Conservation (phyloP, 1,140 invertebrate species). For the Chlorops oryzae region DNA sequence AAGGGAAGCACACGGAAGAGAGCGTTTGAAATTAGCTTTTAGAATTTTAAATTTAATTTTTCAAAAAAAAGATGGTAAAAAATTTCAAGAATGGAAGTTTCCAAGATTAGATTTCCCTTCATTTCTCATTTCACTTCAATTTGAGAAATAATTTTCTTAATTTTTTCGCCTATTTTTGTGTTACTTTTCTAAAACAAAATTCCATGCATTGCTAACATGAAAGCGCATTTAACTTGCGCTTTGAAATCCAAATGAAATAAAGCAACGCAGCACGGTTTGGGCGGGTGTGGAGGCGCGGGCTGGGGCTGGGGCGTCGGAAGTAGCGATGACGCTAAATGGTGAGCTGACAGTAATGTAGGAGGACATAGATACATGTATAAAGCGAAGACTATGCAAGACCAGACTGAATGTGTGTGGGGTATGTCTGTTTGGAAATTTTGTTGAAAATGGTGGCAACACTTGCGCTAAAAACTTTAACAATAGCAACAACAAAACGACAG, state of each 20-base stretch:
- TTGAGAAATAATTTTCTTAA: neutral
- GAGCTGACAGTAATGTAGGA: constrained; percentile 12
- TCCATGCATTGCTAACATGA: too few relatives aligned
- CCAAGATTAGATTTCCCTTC: neutral
- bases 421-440: too few relatives aligned
- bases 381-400: too few relatives aligned
- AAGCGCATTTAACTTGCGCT: too few relatives aligned
- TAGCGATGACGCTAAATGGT: constrained; percentile 16
- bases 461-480: constrained; percentile 40
- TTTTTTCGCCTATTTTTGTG: constrained; percentile 36
- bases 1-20: constrained; percentile 25
- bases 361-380: neutral
- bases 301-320: neutral
- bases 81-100: neutral
- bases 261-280: constrained; percentile 23
- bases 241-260: too few relatives aligned
- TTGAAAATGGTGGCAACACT: constrained; percentile 13
- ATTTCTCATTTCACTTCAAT: neutral
- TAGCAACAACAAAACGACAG: constrained; percentile 14
- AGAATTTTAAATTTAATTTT: constrained; percentile 41
- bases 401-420: too few relatives aligned
- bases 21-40: constrained; percentile 46
- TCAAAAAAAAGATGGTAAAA: constrained; percentile 28
- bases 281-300: neutral
- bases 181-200: constrained; percentile 46